Evolutionary conservation across 2,797 vertebrate genomes (phyloP), one percentile per base, ranked within the genome.

Genomic region (Loriculus beryllinus): DNA sequence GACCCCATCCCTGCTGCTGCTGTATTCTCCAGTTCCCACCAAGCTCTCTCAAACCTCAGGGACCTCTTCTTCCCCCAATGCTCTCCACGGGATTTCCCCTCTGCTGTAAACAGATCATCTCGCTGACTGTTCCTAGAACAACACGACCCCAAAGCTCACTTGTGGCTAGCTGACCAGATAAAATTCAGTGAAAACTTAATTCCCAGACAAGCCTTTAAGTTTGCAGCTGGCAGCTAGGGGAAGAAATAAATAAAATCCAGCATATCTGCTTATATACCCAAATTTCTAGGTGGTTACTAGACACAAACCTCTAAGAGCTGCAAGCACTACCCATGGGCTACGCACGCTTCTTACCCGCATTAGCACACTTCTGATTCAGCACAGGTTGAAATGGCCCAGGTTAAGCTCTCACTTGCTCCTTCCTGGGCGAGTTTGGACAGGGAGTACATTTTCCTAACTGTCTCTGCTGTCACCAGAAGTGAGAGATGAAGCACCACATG

Each of bases 21-120:
- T 5, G 1, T 25, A 33, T 76, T 90, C 92, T 71, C 64, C 13
- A 86, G 79, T 84, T 95, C 82, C 91, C 89, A 93, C 51, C 60
- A 56, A 89, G 63, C 42, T 62, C 40, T 56, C 70, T 54, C 45
- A 54, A 75, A 85, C 60, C 65, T 80, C 72, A 21, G 26, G 45
- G 76, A 88, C 65, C 64, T 82, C 54, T 39, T 92, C 37, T 71
- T 94, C 49, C 57, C 77, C 43, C 64, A 77, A 0, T 15, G 28
- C 29, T 63, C 84, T 72, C 86, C 0, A 3, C n/a, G 76, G 89
- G 82, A 94, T 83, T 90, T 82, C 37, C 23, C 20, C 17, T 85
- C 23, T 33, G 37, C 72, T 87, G 42, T 89, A 91, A 93, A 89
- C 76, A 92, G 79, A 83, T 57, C 1, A 12, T 68, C 42, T 83